Conservation (phyloP, 2,888 invertebrate species). For the Acronicta aceris region DNA sequence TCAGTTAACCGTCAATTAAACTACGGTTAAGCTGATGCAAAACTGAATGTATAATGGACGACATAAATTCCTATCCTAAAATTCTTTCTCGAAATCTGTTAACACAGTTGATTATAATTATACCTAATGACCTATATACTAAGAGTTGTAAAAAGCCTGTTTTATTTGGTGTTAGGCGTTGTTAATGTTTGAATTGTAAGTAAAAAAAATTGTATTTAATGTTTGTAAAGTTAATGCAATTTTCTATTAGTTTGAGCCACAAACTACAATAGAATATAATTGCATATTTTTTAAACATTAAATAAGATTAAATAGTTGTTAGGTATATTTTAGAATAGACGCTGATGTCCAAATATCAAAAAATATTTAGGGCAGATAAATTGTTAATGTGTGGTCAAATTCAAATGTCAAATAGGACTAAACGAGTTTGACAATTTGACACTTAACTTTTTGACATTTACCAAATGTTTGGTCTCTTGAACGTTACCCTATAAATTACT, state of each 20-base stretch:
- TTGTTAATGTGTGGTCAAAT: constrained; percentile 27
- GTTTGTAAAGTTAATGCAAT: constrained; percentile 24
- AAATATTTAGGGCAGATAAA: constrained; percentile 37
- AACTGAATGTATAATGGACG: neutral
- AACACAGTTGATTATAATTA: neutral
- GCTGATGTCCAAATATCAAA: constrained; percentile 53
- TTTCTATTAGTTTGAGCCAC: constrained; percentile 47
- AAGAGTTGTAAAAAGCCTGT: constrained; percentile 35
- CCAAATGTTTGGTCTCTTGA: constrained; percentile 67
- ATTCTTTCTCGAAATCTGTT: constrained; percentile 24
- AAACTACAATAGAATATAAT: constrained; percentile 40
- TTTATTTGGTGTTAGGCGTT: constrained; percentile 44
- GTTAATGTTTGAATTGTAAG: constrained; percentile 30
- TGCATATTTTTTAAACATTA: constrained; percentile 32
- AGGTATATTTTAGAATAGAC: constrained; percentile 51
- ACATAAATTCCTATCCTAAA: neutral
- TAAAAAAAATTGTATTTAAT: constrained; percentile 17
- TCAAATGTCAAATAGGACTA: constrained; percentile 35
- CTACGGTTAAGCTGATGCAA: no score
- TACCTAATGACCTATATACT: constrained; percentile 15
- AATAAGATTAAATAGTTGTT: constrained; percentile 28
- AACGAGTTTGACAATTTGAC: constrained; percentile 32
- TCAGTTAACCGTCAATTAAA: no score
- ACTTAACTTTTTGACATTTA: constrained; percentile 39
- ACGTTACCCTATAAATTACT: constrained; percentile 82